Evolutionary conservation across 2,113 vertebrate species (phyloP), one percentile per base, ranked within the genome.

Genomic region (Tamias sibiricus): DNA sequence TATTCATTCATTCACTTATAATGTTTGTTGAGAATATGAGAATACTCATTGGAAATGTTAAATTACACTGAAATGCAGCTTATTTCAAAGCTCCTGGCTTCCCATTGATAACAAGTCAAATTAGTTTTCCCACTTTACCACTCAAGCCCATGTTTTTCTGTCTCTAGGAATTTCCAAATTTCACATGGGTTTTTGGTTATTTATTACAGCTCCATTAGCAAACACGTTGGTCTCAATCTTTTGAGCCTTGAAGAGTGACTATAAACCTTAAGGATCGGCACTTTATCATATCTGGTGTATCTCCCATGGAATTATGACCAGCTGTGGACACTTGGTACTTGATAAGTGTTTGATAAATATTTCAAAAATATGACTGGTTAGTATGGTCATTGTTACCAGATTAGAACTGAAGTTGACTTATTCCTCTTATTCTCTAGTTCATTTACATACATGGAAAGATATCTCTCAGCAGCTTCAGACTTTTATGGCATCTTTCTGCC

Each of bases 401-500:
- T 77, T 10, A 42, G 26, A 84, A 69, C 8, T 66, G 35, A 28
- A 47, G 7, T 24, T 88, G 69, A 76, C 11, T 66, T 91, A 71
- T 30, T 86, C 37, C 8, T 93, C 35, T 75, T 91, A n/a, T 37
- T 89, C 16, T 32, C 10, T 77, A 32, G 20, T 57, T 93, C 72
- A 49, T 62, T 37, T 54, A 17, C 28, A 37, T 83, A 47, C 17
- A 74, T 54, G 44, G 44, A 64, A 87, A 82, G 14, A 91, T 17
- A 47, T 93, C 96, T 97, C 91, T 81, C 49, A 82, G 40, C 30
- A 91, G 1, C 93, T 89, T 62, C 49, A 92, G 86, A 40, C 57
- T 95, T 79, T 74, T 90, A n/a, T 47, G 92, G 52, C 42, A 66
- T 97, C 89, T 97, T 64, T 96, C 95, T 97, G 82, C 76, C 57